Percentiles rank a stretch among this genome's conserved stretches.
phyloP scores from a whole-genome alignment of 2,888 invertebrate species.

The Cheilosia soror region DNA sequence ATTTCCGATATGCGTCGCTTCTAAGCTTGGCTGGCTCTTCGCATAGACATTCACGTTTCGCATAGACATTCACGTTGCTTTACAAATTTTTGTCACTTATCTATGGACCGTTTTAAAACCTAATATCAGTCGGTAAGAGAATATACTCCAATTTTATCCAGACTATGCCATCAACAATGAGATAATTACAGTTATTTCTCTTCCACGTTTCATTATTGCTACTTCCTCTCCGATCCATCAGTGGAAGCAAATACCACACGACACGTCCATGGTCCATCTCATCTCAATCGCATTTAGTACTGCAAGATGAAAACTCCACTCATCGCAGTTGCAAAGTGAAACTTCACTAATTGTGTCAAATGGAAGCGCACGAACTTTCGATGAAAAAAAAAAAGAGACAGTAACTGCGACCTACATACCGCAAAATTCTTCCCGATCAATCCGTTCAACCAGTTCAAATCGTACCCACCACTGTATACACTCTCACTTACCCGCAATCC shows the following conservation, averaged over 20 bases:
- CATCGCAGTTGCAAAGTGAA: conserved; percentile 56
- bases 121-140: no score
- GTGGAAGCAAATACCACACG: conserved; percentile 3
- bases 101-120: no score
- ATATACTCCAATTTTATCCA: no score
- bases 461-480: conserved; percentile 30
- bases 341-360: conserved; percentile 70
- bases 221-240: conserved; percentile 40
- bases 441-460: conserved; percentile 44
- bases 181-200: no score
- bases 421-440: conserved; percentile 55
- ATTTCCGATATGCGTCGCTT: no score
- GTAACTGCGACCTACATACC: conserved; percentile 57
- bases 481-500: conserved; percentile 90
- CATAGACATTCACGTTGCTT: no score
- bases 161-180: no score
- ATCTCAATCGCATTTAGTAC: conserved; percentile 14
- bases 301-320: not conserved
- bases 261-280: conserved; percentile 44
- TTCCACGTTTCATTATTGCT: not conserved
- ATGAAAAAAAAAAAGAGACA: conserved; percentile 26
- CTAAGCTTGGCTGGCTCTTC: no score
- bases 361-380: conserved; percentile 69
- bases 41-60: no score
- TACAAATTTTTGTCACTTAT: no score